Conservation (phyloP, 2,888 invertebrate genomes). For the Linyphia triangularis region DNA sequence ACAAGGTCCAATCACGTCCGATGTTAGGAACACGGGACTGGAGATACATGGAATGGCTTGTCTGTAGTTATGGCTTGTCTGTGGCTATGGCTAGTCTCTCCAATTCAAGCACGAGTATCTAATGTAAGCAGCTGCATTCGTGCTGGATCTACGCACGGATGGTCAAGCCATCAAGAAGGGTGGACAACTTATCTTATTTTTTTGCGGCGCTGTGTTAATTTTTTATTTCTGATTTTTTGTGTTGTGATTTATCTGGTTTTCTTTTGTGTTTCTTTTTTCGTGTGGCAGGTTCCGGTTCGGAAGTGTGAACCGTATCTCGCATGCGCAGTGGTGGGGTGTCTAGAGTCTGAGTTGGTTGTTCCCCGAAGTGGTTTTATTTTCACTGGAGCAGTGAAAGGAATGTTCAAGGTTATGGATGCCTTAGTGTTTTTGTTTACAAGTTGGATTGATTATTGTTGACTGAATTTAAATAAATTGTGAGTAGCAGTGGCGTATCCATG, state of each 20-base stretch:
- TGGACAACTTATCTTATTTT: conserved; percentile 2
- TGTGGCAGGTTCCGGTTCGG: conserved; percentile 33
- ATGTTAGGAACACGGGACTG: neutral
- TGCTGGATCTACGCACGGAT: conserved; percentile 54
- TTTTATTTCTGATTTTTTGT: conserved; percentile 33
- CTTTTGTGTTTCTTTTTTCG: neutral
- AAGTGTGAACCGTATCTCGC: conserved; percentile 33
- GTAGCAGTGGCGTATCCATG: too few relatives aligned
- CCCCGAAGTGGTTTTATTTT: neutral
- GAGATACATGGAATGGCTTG: neutral
- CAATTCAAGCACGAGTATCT: neutral
- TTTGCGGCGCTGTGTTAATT: conserved; percentile 8
- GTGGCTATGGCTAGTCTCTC: neutral
- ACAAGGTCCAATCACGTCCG: conserved; percentile 25
- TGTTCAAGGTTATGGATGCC: too few relatives aligned
- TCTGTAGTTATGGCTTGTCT: neutral
- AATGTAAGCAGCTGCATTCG: conserved; percentile 25
- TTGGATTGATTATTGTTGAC: too few relatives aligned
- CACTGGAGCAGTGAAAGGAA: neutral
- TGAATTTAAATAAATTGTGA: too few relatives aligned
- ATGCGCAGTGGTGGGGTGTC: neutral
- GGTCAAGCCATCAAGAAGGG: conserved; percentile 27
- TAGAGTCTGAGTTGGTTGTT: neutral
- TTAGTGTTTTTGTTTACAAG: neutral
- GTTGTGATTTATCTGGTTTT: neutral